phyloP scores from a whole-genome alignment of 2,888 invertebrate species.

The Drosophila tripunctata region DNA sequence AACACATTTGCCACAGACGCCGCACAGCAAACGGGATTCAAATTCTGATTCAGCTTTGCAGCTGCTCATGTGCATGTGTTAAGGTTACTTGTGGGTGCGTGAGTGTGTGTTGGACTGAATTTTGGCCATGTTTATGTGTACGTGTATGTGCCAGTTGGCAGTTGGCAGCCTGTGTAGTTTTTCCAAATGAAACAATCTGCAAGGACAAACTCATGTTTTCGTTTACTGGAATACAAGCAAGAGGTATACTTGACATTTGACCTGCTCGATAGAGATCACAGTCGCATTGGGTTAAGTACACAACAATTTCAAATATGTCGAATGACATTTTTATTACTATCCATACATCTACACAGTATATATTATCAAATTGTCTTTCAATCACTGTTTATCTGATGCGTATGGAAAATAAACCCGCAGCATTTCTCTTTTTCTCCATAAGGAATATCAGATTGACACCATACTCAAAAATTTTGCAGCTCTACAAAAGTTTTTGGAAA shows the following conservation, averaged over 20 bases:
- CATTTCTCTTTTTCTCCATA: too few relatives aligned
- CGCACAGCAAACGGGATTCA: constrained; percentile 60
- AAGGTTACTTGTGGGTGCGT: constrained; percentile 6
- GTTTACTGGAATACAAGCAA: constrained; percentile 58
- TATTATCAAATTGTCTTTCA: neutral
- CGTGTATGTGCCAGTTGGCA: neutral
- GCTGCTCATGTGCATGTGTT: constrained; percentile 28
- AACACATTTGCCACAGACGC: constrained; percentile 73
- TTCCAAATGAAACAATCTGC: constrained; percentile 36
- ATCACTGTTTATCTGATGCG: neutral
- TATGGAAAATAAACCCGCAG: too few relatives aligned
- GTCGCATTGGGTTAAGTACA: neutral
- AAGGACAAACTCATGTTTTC: constrained; percentile 59
- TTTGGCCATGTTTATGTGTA: constrained; percentile 10
- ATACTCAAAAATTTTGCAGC: neutral
- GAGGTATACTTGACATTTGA: constrained; percentile 41
- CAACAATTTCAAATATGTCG: neutral
- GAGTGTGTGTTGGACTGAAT: constrained; percentile 12
- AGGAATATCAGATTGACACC: too few relatives aligned
- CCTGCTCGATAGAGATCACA: constrained; percentile 13
- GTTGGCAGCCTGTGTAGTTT: neutral
- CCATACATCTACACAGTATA: neutral
- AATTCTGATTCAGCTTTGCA: constrained; percentile 54
- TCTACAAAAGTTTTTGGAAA: neutral
- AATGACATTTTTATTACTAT: neutral